Percentiles rank a stretch among this genome's conserved stretches.
These are phyloP conservation scores for Telmatochromis sp. DNA, from an alignment of 2,113 vertebrate species.

Conservation along the genomic window DNA sequence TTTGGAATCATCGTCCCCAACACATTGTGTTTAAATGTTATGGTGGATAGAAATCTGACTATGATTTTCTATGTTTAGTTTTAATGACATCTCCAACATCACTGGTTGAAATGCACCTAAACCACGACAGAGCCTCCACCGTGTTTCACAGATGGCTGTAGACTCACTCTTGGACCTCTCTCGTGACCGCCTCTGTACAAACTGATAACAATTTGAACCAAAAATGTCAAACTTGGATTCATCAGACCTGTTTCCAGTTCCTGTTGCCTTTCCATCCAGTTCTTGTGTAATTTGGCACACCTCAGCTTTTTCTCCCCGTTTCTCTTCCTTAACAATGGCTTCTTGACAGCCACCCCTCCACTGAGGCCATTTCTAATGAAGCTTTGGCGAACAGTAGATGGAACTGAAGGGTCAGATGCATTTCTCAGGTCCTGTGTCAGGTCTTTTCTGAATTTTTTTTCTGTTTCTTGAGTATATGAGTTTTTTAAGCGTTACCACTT, in stretches of 20 bases:
- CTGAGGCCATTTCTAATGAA: background rate
- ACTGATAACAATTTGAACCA: background rate
- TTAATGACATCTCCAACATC: background rate
- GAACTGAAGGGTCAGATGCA: background rate
- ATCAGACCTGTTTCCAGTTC: background rate
- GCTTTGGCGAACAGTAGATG: background rate
- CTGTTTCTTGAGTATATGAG: background rate
- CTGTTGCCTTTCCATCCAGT: background rate
- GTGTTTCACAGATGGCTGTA: background rate
- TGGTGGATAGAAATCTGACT: background rate
- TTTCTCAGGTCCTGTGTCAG: background rate
- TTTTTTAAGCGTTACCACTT: background rate
- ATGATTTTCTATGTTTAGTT: rapidly evolving
- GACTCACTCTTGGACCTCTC: background rate
- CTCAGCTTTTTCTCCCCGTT: background rate
- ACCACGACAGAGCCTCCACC: background rate
- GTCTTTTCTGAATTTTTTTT: background rate
- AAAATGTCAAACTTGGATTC: background rate
- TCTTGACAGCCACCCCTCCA: background rate
- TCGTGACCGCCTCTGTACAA: background rate
- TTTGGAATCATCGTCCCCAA: background rate
- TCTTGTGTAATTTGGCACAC: background rate
- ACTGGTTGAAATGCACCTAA: background rate
- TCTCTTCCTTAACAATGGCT: background rate
- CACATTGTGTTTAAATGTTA: background rate